Conservation (phyloP, 2,797 vertebrate genomes). For the Podarcis siculus region DNA sequence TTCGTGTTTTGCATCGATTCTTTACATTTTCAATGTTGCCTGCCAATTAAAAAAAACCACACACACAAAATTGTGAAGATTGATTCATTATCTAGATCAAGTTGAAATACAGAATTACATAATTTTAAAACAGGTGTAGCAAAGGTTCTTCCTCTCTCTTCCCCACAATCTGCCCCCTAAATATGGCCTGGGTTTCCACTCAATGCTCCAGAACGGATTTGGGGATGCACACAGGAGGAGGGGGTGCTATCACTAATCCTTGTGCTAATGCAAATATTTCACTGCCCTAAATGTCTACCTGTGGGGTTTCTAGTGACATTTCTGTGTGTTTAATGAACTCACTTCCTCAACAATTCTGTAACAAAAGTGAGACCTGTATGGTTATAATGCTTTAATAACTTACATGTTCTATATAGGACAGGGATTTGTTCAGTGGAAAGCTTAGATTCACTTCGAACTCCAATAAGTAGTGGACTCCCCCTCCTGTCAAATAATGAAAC, state of each 20-base stretch:
- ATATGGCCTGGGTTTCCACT: too few relatives aligned
- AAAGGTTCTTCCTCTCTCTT: too few relatives aligned
- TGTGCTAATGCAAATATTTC: too few relatives aligned
- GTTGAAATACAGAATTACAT: background rate
- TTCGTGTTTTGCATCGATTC: slow-evolving; percentile 74
- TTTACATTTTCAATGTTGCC: slow-evolving; percentile 80
- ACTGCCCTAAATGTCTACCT: slow-evolving; percentile 22
- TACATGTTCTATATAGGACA: slow-evolving; percentile 89
- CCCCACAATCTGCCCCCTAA: too few relatives aligned
- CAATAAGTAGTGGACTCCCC: slow-evolving; percentile 95
- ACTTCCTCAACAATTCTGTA: background rate
- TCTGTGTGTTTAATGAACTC: slow-evolving; percentile 26
- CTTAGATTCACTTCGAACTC: slow-evolving; percentile 90
- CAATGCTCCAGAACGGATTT: too few relatives aligned
- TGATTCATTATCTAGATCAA: background rate
- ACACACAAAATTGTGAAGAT: background rate
- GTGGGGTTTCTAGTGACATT: background rate
- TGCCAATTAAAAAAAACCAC: slow-evolving; percentile 38
- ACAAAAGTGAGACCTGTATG: too few relatives aligned
- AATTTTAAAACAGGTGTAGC: background rate
- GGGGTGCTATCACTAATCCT: too few relatives aligned
- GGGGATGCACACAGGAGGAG: too few relatives aligned
- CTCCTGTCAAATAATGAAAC: slow-evolving; percentile 79
- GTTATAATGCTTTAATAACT: slow-evolving; percentile 68
- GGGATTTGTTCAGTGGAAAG: slow-evolving; percentile 91